Evolutionary conservation across 2,888 invertebrate species (phyloP).

Genomic region (Horisme vitalbata): DNA sequence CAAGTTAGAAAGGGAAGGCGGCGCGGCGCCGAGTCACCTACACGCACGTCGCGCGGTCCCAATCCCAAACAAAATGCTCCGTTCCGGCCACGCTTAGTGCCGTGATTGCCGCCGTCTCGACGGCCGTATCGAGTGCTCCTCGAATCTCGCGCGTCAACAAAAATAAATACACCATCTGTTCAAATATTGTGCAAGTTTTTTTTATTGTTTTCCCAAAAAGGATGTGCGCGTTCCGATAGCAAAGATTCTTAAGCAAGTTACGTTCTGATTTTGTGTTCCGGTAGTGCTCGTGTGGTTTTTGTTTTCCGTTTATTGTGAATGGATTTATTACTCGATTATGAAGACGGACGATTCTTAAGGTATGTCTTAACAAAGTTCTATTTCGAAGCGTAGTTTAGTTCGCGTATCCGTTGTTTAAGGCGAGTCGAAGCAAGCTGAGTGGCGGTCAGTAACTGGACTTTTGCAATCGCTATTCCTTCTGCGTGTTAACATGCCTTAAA

Average conservation of each 20-base stretch:
- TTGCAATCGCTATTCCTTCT: constrained; percentile 76
- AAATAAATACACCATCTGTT: constrained; percentile 79
- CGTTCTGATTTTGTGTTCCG: constrained; percentile 64
- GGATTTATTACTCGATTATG: constrained; percentile 76
- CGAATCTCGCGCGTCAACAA: constrained; percentile 63
- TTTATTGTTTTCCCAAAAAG: constrained; percentile 63
- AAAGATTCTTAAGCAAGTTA: constrained; percentile 45
- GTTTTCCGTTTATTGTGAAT: constrained; percentile 69
- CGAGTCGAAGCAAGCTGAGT: constrained; percentile 35
- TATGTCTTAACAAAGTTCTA: constrained; percentile 49
- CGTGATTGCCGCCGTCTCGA: constrained; percentile 58
- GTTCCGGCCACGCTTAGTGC: constrained; percentile 55
- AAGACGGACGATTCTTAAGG: constrained; percentile 64
- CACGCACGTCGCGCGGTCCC: constrained; percentile 28
- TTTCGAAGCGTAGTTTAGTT: constrained; percentile 35
- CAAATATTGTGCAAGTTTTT: constrained; percentile 77
- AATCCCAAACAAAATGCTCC: constrained; percentile 59
- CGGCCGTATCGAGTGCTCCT: constrained; percentile 20
- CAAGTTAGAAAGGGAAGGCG: constrained; percentile 64
- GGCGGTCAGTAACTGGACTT: constrained; percentile 75
- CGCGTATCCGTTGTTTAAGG: constrained; percentile 33
- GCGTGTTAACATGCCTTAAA: constrained; percentile 72
- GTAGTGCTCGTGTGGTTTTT: constrained; percentile 68
- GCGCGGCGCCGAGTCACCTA: constrained; percentile 35
- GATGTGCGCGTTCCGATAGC: constrained; percentile 56